Percentiles rank a stretch among this genome's conserved stretches.
phyloP scores from a whole-genome alignment of 2,113 vertebrate genomes.

The Aspidoscelis tigris region DNA sequence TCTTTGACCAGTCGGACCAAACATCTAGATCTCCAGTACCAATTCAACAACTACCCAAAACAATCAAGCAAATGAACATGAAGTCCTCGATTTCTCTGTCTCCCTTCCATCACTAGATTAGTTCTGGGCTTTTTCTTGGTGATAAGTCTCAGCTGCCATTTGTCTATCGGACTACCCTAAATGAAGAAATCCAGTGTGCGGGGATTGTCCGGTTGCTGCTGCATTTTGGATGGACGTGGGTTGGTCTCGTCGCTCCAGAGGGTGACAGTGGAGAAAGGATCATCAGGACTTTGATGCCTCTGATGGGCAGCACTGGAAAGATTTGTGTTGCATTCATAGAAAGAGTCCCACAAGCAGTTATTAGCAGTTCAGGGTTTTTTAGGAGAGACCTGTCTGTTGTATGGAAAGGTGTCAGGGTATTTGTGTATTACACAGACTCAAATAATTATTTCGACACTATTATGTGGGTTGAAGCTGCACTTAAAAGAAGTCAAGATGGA shows the following conservation, averaged over 20 bases:
- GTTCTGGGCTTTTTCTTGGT: background rate
- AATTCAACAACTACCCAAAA: too few species aligned
- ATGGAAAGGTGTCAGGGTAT: background rate
- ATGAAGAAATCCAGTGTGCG: background rate
- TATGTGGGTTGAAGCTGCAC: too few species aligned
- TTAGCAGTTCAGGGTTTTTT: fast-evolving
- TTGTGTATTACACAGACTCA: background rate
- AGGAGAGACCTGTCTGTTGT: too few species aligned
- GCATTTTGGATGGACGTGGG: slow-evolving; percentile 33
- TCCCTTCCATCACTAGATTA: background rate
- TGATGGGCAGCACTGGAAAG: background rate
- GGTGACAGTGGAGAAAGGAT: slow-evolving; percentile 12
- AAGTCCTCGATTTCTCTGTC: too few species aligned
- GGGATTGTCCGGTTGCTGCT: slow-evolving; percentile 17
- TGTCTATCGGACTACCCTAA: background rate
- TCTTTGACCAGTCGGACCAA: too few species aligned
- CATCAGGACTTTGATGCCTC: background rate
- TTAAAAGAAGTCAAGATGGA: background rate
- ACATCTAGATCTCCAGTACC: too few species aligned
- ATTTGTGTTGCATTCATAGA: slow-evolving; percentile 21
- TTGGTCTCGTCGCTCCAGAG: background rate
- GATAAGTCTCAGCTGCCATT: background rate
- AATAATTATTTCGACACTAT: background rate
- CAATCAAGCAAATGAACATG: too few species aligned
- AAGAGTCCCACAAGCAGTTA: background rate